phyloP scores from a whole-genome alignment of 2,888 invertebrate genomes.

The Parnassius mnemosyne region DNA sequence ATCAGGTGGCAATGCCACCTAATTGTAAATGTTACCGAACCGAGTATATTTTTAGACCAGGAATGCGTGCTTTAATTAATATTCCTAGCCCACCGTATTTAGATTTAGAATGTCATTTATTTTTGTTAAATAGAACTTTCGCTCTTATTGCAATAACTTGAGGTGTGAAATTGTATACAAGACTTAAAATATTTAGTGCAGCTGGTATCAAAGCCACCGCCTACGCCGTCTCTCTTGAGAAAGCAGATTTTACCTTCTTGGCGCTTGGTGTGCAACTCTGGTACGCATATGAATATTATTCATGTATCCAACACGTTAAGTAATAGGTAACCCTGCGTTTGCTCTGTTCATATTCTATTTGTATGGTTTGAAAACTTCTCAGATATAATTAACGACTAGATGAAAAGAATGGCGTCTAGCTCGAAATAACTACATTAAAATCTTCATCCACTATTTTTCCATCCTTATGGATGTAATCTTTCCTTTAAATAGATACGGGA shows the following conservation, averaged over 20 bases:
- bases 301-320: background rate
- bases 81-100: no score
- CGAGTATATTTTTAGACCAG: no score
- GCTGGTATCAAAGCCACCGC: slow-evolving; percentile 11
- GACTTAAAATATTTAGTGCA: background rate
- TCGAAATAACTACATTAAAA: no score
- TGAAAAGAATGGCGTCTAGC: no score
- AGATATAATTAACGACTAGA: no score
- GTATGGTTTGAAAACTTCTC: no score
- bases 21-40: background rate
- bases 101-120: background rate
- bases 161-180: background rate
- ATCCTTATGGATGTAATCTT: no score
- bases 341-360: no score
- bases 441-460: no score
- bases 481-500: no score
- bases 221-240: slow-evolving; percentile 16
- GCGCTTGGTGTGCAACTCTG: background rate
- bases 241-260: slow-evolving; percentile 11
- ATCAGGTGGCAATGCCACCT: background rate
- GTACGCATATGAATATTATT: background rate
- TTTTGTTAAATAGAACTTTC: background rate
- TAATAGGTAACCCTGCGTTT: no score
- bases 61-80: no score
- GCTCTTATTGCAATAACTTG: background rate